These are phyloP conservation scores for Speoplatyrhinus poulsoni DNA, from an alignment of 2,113 vertebrate genomes.

Conservation along the genomic window DNA sequence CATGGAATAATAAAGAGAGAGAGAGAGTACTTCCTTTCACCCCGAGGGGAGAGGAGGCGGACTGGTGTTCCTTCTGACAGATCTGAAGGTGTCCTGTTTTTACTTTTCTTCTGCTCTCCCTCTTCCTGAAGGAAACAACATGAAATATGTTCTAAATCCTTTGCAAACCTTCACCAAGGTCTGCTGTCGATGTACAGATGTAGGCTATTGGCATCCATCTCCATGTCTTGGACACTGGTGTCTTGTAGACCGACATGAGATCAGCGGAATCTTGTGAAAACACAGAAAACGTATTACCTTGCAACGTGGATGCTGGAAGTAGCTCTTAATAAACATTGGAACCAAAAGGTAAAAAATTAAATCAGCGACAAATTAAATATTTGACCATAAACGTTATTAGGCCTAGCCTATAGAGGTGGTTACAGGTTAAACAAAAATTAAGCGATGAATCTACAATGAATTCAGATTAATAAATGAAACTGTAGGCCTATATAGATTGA, in stretches of 20 bases:
- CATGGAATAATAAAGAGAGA: neutral
- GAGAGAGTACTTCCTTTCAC: slow-evolving; percentile 70
- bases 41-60: slow-evolving; percentile 77
- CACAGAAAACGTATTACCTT: too few species aligned
- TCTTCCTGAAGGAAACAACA: slow-evolving; percentile 81
- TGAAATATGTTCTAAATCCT: slow-evolving; percentile 68
- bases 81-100: slow-evolving; percentile 81
- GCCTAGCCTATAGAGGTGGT: too few species aligned
- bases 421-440: too few species aligned
- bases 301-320: too few species aligned
- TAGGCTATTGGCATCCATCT: neutral
- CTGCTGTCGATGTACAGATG: slow-evolving; percentile 40
- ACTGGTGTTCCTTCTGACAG: slow-evolving; percentile 75
- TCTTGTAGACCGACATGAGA: neutral
- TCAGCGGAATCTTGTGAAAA: too few species aligned
- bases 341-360: too few species aligned
- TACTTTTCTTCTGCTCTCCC: slow-evolving; percentile 74
- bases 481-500: neutral
- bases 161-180: slow-evolving; percentile 23
- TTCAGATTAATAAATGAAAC: neutral
- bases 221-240: neutral
- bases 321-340: too few species aligned
- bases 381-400: too few species aligned
- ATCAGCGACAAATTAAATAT: too few species aligned
- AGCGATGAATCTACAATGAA: too few species aligned